A percentile compares a stretch with the other conserved stretches of the same genome.
Conservation (phyloP, 2,113 vertebrate genomes). For the Shinisaurus crocodilurus region DNA sequence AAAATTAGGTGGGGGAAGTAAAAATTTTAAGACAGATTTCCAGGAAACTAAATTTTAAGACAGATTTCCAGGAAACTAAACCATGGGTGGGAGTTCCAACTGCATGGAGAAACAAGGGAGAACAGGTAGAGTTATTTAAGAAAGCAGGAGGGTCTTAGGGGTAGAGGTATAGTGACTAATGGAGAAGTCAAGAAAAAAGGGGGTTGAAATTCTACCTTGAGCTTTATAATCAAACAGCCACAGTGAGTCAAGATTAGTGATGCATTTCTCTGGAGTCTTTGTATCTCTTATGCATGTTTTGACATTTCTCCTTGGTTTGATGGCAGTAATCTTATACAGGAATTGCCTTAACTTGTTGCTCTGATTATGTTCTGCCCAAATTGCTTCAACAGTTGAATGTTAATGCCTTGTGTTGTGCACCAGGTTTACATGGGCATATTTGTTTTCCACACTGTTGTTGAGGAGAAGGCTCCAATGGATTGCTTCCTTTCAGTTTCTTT, state of each 20-base stretch:
- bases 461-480: conserved; percentile 18
- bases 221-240: conserved; percentile 53
- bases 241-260: conserved; percentile 28
- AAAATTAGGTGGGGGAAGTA: background rate
- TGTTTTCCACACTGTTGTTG: background rate
- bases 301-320: conserved; percentile 67
- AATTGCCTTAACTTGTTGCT: conserved; percentile 66
- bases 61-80: background rate
- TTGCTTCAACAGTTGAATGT: conserved; percentile 36
- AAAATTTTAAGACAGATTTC: background rate
- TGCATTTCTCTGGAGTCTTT: conserved; percentile 51
- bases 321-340: conserved; percentile 43
- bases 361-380: conserved; percentile 33
- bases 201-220: conserved; percentile 45
- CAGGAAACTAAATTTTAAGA: background rate
- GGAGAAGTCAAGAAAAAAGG: background rate
- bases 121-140: background rate
- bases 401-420: conserved; percentile 1
- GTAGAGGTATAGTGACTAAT: background rate
- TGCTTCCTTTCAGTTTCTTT: conserved; percentile 10
- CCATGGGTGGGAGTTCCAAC: background rate
- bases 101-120: background rate
- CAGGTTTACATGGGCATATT: conserved; percentile 33
- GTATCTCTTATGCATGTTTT: conserved; percentile 60
- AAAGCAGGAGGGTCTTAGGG: background rate